Evolutionary conservation across 1,140 invertebrate species (phyloP), one percentile per base, ranked within the genome.

Genomic region (Monomorium pharaonis): DNA sequence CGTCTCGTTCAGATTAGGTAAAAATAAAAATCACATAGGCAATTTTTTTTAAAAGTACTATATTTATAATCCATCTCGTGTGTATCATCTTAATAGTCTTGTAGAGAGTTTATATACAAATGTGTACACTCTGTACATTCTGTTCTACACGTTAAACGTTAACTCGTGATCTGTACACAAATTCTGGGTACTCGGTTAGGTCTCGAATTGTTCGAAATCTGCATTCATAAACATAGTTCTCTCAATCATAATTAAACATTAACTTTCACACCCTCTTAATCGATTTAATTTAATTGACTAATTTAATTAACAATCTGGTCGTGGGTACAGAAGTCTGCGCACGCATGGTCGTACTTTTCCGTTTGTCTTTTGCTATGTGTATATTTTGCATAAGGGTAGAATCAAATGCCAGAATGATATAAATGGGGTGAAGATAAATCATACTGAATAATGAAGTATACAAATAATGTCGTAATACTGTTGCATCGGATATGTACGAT

Each of bases 41-140:
- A 65, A 16, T 14, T 70, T 87, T 85, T 70, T 89, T 92, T 91
- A 90, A 92, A 92, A 91, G 86, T 91, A 89, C 90, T 88, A 88
- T 92, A 92, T 91, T 90, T 88, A 91, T 91, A 89, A 87, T 87
- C 54, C 84, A 63, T 78, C 58, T 84, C 74, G 30, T 30, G 67
- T 80, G 30, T 77, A 54, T 86, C 60, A 56, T 77, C 54, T 85
- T 77, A 33, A 76, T 88, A 89, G n/a, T 60, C 65, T 76, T 42
- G 60, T 87, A 85, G 78, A 84, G 88, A 89, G 54, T 91, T 92
- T 93, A 93, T 93, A 92, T 93, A 93, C 90, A 93, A 93, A 92
- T 92, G 92, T 93, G 85, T 92, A 93, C 91, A 92, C 88, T 90
- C 91, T 92, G 88, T 93, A 92, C 91, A 91, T 91, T 88, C 67